These are phyloP conservation scores for Drosophila yakuba DNA, from an alignment of 1,140 invertebrate species.

Conservation along the genomic window DNA sequence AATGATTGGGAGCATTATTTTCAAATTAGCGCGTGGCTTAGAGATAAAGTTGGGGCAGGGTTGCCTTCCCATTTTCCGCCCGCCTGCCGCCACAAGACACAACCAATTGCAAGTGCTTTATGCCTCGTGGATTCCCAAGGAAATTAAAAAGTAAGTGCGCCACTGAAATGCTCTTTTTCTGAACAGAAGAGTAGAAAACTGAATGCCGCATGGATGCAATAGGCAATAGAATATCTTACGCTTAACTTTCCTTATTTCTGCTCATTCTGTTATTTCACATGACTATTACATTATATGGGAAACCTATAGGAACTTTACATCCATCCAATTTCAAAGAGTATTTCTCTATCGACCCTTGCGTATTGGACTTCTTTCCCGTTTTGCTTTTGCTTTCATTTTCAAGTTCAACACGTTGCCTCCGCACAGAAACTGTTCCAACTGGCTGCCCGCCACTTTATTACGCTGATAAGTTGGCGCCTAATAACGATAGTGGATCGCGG, in stretches of 20 bases:
- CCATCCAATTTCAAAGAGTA: conserved; percentile 17
- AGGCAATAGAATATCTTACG: too few relatives aligned
- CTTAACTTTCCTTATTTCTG: too few relatives aligned
- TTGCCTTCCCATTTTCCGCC: neutral
- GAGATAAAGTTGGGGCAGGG: conserved; percentile 39
- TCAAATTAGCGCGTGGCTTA: conserved; percentile 79
- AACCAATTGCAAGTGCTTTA: conserved; percentile 27
- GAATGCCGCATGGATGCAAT: too few relatives aligned
- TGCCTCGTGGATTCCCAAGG: conserved; percentile 7
- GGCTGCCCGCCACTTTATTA: conserved; percentile 78
- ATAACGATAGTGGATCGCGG: conserved; percentile 16
- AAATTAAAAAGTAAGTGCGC: too few relatives aligned
- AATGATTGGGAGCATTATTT: conserved; percentile 82
- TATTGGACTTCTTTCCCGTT: conserved; percentile 31
- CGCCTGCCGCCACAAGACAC: conserved; percentile 1
- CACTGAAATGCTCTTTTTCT: neutral
- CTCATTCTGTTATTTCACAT: too few relatives aligned
- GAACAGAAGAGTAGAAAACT: neutral
- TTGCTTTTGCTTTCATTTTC: conserved; percentile 74
- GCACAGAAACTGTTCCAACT: conserved; percentile 71
- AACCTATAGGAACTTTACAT: too few relatives aligned
- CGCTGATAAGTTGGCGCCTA: conserved; percentile 58
- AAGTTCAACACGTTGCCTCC: conserved; percentile 75
- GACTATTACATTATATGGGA: too few relatives aligned
- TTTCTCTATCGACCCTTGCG: conserved; percentile 28